Base-by-base conservation (phyloP, 2,888 invertebrate genomes). In the Idaea biselata region DNA sequence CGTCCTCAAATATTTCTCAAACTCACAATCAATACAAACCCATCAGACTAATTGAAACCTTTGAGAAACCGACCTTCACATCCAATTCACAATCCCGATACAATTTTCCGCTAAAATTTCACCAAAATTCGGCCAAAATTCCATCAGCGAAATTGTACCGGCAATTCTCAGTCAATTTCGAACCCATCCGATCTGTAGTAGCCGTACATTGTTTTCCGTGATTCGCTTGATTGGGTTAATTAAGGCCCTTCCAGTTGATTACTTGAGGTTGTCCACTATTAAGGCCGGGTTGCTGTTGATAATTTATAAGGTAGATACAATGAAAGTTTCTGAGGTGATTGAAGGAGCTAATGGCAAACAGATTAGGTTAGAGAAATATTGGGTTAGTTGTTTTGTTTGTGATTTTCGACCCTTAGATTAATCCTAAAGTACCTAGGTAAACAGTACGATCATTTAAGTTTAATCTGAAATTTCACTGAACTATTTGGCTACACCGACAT, bases 201-300 rank as follows among this genome's bases (percentile, higher is more conserved):
- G 0, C 44, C 44, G 71, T 72, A 79, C 79, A 77, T 78, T 80
- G 80, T 82, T 80, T 73, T 74, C 75, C 73, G 69, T 66, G 69
- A 66, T 72, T 71, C 72, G 69, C 71, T 67, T 77, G 73, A 79
- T 78, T 76, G 77, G 73, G 71, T 77, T 79, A 79, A 82, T 82
- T 82, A 79, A 77, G 74, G 69, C 67, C 71, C 74, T 76, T 79
- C 74, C 73, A 69, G 64, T 72, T 80, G 81, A 80, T 81, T 79
- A 75, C 73, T 62, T 77, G 77, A 68, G 81, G 71, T 75, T 80
- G 80, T 80, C 74, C 79, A 75, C 78, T 76, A 77, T 78, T 76
- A 73, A 73, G 71, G 70, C 71, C 62, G 66, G 69, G 62, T 56
- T 18, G 14, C 18, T 18, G 18, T 56, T 56, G 56, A 18, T 56